A percentile compares a stretch with the other conserved stretches of the same genome.
Evolutionary conservation across 2,113 vertebrate species (phyloP).

Genomic region (Mus spicilegus): DNA sequence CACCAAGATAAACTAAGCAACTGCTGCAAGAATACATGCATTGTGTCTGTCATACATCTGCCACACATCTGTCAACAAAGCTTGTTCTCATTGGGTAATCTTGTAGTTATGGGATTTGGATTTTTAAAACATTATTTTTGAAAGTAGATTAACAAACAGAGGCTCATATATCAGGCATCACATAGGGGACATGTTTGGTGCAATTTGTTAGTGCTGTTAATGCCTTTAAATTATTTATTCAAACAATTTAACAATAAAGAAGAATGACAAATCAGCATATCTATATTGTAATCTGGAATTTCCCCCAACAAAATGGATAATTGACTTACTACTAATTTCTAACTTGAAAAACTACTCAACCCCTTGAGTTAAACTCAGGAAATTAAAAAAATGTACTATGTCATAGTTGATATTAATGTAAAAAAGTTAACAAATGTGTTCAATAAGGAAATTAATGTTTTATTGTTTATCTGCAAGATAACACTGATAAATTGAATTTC

Average conservation of each 20-base stretch:
- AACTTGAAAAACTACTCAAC: background rate
- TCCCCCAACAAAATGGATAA: background rate
- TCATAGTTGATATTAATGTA: background rate
- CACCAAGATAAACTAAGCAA: conserved; percentile 40
- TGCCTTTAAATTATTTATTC: conserved; percentile 22
- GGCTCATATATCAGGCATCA: background rate
- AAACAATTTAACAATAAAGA: background rate
- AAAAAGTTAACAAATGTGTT: background rate
- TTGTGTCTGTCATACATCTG: background rate
- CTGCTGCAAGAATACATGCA: background rate
- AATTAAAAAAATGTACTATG: conserved; percentile 15
- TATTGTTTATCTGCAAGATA: background rate
- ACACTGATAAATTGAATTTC: conserved; percentile 8
- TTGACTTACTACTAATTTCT: background rate
- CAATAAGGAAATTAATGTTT: background rate
- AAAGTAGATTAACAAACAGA: background rate
- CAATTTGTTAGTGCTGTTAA: background rate
- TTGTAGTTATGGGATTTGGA: background rate
- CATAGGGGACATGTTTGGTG: background rate
- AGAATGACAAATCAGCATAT: background rate
- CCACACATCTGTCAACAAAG: background rate
- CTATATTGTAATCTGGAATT: background rate
- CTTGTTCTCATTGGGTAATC: background rate
- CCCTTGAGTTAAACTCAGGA: background rate
- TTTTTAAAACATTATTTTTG: conserved; percentile 36